Evolutionary conservation across 2,888 invertebrate species (phyloP), one percentile per base, ranked within the genome.

Genomic region (Dendrolimus pini): DNA sequence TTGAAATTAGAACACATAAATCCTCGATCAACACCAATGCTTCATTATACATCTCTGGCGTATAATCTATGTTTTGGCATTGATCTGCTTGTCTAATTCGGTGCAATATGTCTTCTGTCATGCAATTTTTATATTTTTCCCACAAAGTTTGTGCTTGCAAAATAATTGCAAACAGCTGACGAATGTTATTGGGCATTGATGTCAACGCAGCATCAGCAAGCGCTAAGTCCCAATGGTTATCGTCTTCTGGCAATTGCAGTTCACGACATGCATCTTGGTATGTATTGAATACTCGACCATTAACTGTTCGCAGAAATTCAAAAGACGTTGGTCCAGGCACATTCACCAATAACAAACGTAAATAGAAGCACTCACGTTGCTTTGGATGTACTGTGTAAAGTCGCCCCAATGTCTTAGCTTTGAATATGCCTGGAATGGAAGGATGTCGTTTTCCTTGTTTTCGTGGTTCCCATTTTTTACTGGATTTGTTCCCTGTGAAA

Each of bases 101-200:
- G 65, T 71, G 65, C 66, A 72, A 70, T 59, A 73, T 72, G 58
- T 67, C 67, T 64, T 72, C 70, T 58, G 61, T 65, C 70, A 73
- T 71, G 55, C 55, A 59, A 64, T 74, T 63, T 60, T 73, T 70
- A 59, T 73, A 67, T 66, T 69, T 71, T 60, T 71, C 41, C 70
- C 74, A 73, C 62, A 74, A 61, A 59, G 61, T 53, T 59, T 41
- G 8, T 66, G 72, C 65, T 55, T 70, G 61, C 14, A 68, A 67
- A 56, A 12, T 1, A 10, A 47, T 47, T 9, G 47, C 47, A 10
- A 47, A 47, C 10, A 47, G 3, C 10, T 9, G 9, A 10, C 47
- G 47, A 9, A 47, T 47, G 9, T 47, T 9, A 47, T 10, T 47
- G 1, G 47, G 47, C 1, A 3, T 9, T 47, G 47, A 9, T 9